These are phyloP conservation scores for Polydrusus pterygomalis DNA, from an alignment of 2,888 invertebrate species.

Conservation along the genomic window DNA sequence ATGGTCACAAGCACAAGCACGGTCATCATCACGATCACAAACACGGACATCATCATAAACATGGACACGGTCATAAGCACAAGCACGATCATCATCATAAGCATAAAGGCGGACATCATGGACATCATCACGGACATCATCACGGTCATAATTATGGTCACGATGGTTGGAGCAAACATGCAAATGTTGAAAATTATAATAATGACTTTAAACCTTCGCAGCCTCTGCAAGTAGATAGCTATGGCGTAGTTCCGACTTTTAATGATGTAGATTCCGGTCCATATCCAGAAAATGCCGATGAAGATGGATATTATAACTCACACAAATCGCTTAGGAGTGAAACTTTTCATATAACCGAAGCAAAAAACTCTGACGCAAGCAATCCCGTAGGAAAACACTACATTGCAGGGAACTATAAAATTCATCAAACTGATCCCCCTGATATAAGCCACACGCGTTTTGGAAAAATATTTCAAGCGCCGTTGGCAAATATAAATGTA, in stretches of 20 bases:
- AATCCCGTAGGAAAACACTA: slow-evolving; percentile 41
- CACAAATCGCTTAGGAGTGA: slow-evolving; percentile 58
- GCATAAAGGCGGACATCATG: slow-evolving; percentile 51
- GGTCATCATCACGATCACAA: slow-evolving; percentile 60
- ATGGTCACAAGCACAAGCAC: slow-evolving; percentile 61
- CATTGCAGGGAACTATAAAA: slow-evolving; percentile 48
- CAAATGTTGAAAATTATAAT: slow-evolving; percentile 17
- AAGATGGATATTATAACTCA: slow-evolving; percentile 53
- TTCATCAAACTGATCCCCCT: slow-evolving; percentile 39
- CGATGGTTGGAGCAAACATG: slow-evolving; percentile 36
- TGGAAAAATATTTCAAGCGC: slow-evolving; percentile 47
- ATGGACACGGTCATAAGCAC: slow-evolving; percentile 56
- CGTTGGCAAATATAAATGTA: slow-evolving; percentile 45
- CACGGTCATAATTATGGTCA: slow-evolving; percentile 28
- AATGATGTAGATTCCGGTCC: slow-evolving; percentile 38
- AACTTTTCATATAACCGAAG: slow-evolving; percentile 44
- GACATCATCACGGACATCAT: slow-evolving; percentile 39
- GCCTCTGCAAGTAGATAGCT: slow-evolving; percentile 18
- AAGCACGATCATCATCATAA: slow-evolving; percentile 56
- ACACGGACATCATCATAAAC: slow-evolving; percentile 53
- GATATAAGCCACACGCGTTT: not conserved
- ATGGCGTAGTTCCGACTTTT: slow-evolving; percentile 20
- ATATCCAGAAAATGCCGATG: slow-evolving; percentile 30
- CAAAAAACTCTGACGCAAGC: slow-evolving; percentile 38
- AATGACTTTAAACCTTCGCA: slow-evolving; percentile 28